Percentiles rank a stretch among this genome's conserved stretches.
Conservation (phyloP, 2,797 vertebrate genomes). For the Acomys russatus region DNA sequence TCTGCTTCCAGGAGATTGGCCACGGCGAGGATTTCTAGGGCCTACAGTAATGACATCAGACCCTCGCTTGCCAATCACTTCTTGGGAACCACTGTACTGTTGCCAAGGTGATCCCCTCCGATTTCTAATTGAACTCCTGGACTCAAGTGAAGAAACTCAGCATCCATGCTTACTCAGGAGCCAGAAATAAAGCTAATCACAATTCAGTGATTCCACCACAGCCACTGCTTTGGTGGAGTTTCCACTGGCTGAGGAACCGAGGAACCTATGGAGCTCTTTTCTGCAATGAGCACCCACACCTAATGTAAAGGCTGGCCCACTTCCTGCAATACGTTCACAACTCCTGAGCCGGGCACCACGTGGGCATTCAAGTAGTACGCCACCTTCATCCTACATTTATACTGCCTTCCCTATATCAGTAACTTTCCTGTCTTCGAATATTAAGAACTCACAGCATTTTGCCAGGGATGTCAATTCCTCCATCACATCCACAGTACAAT, state of each 20-base stretch:
- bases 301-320: conserved; percentile 91
- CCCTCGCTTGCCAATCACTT: conserved; percentile 92
- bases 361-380: conserved; percentile 92
- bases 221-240: conserved; percentile 94
- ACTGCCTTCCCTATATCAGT: conserved; percentile 98
- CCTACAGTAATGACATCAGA: conserved; percentile 97
- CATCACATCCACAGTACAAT: conserved; percentile 90
- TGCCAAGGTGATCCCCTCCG: conserved; percentile 94
- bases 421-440: conserved; percentile 99
- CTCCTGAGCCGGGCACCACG: conserved; percentile 93
- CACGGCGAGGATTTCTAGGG: conserved; percentile 92
- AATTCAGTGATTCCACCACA: conserved; percentile 92
- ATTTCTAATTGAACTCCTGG: conserved; percentile 95
- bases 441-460: conserved; percentile 93
- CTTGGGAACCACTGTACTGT: conserved; percentile 93
- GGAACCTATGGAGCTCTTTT: conserved; percentile 95
- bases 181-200: conserved; percentile 96
- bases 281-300: conserved; percentile 94
- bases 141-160: conserved; percentile 95
- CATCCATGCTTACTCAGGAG: conserved; percentile 91
- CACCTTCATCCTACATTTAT: conserved; percentile 94
- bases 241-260: conserved; percentile 91
- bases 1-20: conserved; percentile 90
- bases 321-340: conserved; percentile 92
- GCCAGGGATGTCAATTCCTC: conserved; percentile 90